Conservation (phyloP, 2,888 invertebrate genomes). For the Oxyteleia sp. region DNA sequence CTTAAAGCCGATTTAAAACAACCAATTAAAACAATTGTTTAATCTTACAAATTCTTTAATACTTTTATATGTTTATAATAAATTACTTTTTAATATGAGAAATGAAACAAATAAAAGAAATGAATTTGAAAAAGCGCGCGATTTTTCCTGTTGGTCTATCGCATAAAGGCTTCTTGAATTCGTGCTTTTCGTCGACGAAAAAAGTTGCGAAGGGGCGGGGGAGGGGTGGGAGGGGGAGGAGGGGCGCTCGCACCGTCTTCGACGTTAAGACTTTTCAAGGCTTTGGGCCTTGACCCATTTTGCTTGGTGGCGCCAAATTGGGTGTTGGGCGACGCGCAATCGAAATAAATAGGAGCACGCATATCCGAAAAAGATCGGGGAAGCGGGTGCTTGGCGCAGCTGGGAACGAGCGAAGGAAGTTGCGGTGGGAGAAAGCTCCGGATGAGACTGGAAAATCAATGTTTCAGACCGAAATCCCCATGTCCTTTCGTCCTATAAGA, state of each 20-base stretch:
- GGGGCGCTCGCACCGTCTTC: conserved; percentile 11
- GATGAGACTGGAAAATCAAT: conserved; percentile 83
- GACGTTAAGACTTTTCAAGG: conserved; percentile 47
- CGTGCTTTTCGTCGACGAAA: too few species aligned
- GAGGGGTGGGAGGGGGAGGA: too few species aligned
- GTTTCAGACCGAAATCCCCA: conserved; percentile 72
- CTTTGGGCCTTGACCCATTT: conserved; percentile 86
- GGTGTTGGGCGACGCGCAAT: conserved; percentile 78
- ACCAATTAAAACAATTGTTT: too few species aligned
- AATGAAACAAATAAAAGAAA: too few species aligned
- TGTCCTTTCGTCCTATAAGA: conserved; percentile 57
- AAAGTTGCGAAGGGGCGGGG: too few species aligned
- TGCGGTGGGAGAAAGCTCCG: conserved; percentile 62
- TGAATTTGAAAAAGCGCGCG: too few species aligned
- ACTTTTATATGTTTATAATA: too few species aligned
- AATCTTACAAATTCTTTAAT: too few species aligned
- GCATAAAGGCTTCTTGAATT: too few species aligned
- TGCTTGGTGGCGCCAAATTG: conserved; percentile 84
- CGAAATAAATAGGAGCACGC: conserved; percentile 74
- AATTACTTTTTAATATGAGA: too few species aligned
- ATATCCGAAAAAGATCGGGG: conserved; percentile 67
- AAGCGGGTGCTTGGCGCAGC: conserved; percentile 58
- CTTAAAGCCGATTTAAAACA: too few species aligned
- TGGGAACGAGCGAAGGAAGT: conserved; percentile 61
- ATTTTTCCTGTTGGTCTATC: too few species aligned